Base-by-base conservation (phyloP, 1,140 invertebrate species). In the Nephotettix cincticeps region DNA sequence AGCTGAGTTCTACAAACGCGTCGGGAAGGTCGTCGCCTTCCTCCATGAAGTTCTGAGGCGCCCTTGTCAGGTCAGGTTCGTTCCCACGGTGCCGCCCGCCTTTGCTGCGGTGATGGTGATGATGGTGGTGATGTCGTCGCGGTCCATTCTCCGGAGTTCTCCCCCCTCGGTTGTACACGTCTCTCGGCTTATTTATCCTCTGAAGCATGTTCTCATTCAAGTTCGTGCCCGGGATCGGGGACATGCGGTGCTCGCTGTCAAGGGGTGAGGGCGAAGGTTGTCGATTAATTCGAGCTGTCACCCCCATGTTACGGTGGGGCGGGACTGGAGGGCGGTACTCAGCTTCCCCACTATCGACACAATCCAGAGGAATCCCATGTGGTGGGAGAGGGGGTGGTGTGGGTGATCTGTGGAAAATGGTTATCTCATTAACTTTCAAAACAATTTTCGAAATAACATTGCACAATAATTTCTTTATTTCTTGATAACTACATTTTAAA, bases 301-400 rank as follows among this genome's bases (percentile, higher is more conserved):
- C 83, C 1, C 86, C 85, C 40, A 89, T 87, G 80, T 91, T 92
- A 61, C 93, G 84, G 78, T 95, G 93, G 0, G 93, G 93, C 13
- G 93, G 93, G 30, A 95, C 91, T 1, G 93, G 93, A 0, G 93
- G 93, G 71, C 90, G 87, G 78, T 94, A 93, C 67, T 92, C 90
- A 69, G 87, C 40, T 21, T 70, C 69, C 1, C 40, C 65, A 13
- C 4, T 43, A 4, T 70, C 30, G 13, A 36, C 86, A 68, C 83
- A 68, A 1, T 72, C 71, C 6, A 64, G 32, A 36, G 58, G 64
- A 13, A 70, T 72, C 11, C 81, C 84, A 72, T 86, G 87, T 0
- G 85, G 84, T 19, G 84, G 87, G 36, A 86, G 74, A 23, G 85
- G 86, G 32, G 85, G 87, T 56, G 85, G 68, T 29, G 71, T 69